Base-by-base conservation (phyloP, 2,888 invertebrate genomes). In the Anodontia alba region DNA sequence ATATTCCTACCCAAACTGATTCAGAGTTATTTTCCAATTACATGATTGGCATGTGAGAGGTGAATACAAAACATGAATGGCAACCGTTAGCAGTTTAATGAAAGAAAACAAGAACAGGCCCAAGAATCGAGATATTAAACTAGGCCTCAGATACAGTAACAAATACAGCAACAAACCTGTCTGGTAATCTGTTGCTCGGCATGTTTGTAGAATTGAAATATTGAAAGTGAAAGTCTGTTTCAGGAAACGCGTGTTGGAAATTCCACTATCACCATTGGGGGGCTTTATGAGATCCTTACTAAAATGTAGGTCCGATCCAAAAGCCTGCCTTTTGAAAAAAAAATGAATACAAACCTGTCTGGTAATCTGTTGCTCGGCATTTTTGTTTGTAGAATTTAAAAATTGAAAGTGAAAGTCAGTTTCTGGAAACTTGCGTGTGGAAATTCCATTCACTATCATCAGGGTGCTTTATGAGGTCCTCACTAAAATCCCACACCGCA, bases 331-430 rank as follows among this genome's bases (percentile, higher is more conserved):
- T n/a, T n/a, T n/a, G n/a, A n/a, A n/a, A n/a, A n/a, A n/a, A n/a
- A n/a, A n/a, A n/a, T n/a, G n/a, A n/a, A n/a, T 38, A 38, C 54
- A 23, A 26, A 54, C 54, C 54, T 23, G 7, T 54, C 54, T 8
- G 54, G 54, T 54, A 54, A 54, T 54, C 15, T 54, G 15, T n/a
- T 54, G 17, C 23, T 54, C 26, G 54, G 54, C 54, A 54, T 54
- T 23, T 23, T 26, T 26, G 23, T 3, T 46, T 46, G 2, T 12
- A 15, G n/a, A 1, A n/a, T 54, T n/a, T 26, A 3, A 54, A 49
- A 49, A 49, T 49, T 49, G 20, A 49, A 49, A 49, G 2, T 49
- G 49, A 49, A 49, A 49, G 20, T 49, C n/a, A n/a, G n/a, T n/a
- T n/a, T n/a, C n/a, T n/a, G n/a, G 5, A 49, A 49, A 49, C 5